A percentile compares a stretch with the other conserved stretches of the same genome.
Evolutionary conservation across 1,140 invertebrate genomes (phyloP).

Genomic region (Leptopilina boulardi): DNA sequence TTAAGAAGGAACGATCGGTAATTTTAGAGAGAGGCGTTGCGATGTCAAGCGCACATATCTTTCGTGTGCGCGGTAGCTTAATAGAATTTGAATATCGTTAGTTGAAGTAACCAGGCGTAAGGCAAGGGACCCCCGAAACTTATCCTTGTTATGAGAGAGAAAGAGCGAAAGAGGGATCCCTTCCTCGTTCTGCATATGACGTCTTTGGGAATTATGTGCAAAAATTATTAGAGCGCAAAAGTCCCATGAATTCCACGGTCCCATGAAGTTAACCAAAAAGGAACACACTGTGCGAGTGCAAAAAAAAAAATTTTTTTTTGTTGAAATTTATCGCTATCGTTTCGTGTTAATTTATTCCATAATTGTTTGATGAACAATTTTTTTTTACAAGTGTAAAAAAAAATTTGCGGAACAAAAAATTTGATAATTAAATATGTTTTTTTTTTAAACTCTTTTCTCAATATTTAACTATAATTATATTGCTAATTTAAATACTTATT

Average conservation of each 20-base stretch:
- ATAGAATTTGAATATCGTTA: slow-evolving; percentile 74
- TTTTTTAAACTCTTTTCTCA: no score
- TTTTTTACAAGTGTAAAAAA: no score
- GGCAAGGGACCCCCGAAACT: slow-evolving; percentile 60
- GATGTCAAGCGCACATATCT: slow-evolving; percentile 59
- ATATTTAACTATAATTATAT: no score
- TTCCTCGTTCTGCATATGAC: slow-evolving; percentile 29
- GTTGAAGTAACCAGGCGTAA: slow-evolving; percentile 70
- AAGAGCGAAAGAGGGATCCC: slow-evolving; percentile 41
- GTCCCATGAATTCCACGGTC: slow-evolving; percentile 20
- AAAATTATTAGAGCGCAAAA: slow-evolving; percentile 55
- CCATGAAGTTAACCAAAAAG: slow-evolving; percentile 36
- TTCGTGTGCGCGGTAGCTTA: slow-evolving; percentile 56
- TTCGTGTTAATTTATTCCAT: no score
- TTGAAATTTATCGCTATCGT: no score
- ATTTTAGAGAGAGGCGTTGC: slow-evolving; percentile 37
- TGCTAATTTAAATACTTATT: no score
- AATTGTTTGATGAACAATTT: no score
- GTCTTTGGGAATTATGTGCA: slow-evolving; percentile 22
- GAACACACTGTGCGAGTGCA: slow-evolving; percentile 12
- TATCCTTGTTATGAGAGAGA: slow-evolving; percentile 60
- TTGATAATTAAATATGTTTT: no score
- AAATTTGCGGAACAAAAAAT: no score
- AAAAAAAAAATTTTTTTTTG: no score
- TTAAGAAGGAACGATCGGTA: slow-evolving; percentile 36